Evolutionary conservation across 2,888 invertebrate genomes (phyloP).

Genomic region (Sarcophaga caerulescens): DNA sequence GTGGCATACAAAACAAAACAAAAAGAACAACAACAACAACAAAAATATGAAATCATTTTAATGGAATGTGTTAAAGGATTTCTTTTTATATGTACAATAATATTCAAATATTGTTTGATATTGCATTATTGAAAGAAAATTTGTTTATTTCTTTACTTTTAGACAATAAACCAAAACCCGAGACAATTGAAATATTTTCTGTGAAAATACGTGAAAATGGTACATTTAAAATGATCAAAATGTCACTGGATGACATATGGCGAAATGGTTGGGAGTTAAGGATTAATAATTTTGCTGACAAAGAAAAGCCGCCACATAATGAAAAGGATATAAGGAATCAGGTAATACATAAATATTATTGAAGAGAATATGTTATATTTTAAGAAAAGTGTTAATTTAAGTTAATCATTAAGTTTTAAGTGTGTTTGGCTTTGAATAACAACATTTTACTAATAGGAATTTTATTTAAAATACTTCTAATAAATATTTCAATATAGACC

Average conservation of each 20-base stretch:
- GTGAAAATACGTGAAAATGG: constrained; percentile 82
- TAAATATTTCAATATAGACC: too few relatives aligned
- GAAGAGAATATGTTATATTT: constrained; percentile 52
- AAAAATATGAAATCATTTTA: too few relatives aligned
- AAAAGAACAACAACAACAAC: too few relatives aligned
- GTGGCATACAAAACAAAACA: too few relatives aligned
- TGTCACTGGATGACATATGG: constrained; percentile 86
- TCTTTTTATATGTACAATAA: too few relatives aligned
- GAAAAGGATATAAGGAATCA: constrained; percentile 87
- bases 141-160: constrained; percentile 72
- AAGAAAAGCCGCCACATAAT: constrained; percentile 85
- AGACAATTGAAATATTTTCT: constrained; percentile 87
- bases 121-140: neutral
- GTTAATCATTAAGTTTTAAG: neutral
- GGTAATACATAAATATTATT: constrained; percentile 78
- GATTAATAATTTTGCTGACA: constrained; percentile 88
- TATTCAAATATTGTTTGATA: too few relatives aligned
- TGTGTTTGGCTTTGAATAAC: neutral
- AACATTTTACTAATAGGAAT: constrained; percentile 20
- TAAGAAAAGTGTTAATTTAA: neutral
- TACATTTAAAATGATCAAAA: constrained; percentile 84
- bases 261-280: constrained; percentile 85
- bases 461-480: constrained; percentile 4
- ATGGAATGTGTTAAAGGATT: too few relatives aligned
- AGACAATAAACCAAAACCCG: constrained; percentile 89